phyloP scores from a whole-genome alignment of 2,888 invertebrate species.

The Lutraria lutraria region DNA sequence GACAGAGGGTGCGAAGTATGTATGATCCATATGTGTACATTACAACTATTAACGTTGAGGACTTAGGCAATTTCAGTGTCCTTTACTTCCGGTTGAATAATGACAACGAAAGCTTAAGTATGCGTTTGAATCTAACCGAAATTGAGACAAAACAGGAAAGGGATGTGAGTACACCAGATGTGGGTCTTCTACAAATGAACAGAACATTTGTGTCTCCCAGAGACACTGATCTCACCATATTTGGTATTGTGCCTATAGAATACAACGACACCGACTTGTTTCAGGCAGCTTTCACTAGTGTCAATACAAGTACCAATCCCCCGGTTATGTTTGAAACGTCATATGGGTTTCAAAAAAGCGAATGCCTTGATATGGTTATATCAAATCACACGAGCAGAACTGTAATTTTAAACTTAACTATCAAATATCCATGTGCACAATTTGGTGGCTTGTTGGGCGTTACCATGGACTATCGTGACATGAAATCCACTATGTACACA shows the following conservation, averaged over 20 bases:
- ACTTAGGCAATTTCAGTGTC: conserved; percentile 32
- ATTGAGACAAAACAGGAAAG: conserved; percentile 37
- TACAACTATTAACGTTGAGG: conserved; percentile 28
- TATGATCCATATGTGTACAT: conserved; percentile 22
- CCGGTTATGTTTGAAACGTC: conserved; percentile 60
- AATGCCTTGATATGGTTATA: conserved; percentile 35
- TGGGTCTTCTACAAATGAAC: conserved; percentile 41
- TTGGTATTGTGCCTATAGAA: conserved; percentile 43
- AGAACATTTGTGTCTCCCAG: conserved; percentile 45
- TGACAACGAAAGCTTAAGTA: conserved; percentile 46
- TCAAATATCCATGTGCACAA: conserved; percentile 57
- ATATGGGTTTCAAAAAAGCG: conserved; percentile 42
- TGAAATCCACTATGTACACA: conserved; percentile 51
- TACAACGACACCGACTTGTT: conserved; percentile 44
- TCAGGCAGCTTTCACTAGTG: conserved; percentile 62
- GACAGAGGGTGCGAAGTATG: neutral
- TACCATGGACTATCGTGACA: conserved; percentile 47
- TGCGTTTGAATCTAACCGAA: conserved; percentile 51
- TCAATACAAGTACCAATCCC: conserved; percentile 60
- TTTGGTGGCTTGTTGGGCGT: conserved; percentile 64
- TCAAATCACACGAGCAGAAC: conserved; percentile 30
- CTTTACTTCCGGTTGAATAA: conserved; percentile 55
- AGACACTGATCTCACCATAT: conserved; percentile 53
- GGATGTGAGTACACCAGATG: conserved; percentile 34
- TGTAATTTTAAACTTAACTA: conserved; percentile 54